Evolutionary conservation across 1,140 invertebrate species (phyloP), one percentile per base, ranked within the genome.

Genomic region (Pseudomyrmex sp.): DNA sequence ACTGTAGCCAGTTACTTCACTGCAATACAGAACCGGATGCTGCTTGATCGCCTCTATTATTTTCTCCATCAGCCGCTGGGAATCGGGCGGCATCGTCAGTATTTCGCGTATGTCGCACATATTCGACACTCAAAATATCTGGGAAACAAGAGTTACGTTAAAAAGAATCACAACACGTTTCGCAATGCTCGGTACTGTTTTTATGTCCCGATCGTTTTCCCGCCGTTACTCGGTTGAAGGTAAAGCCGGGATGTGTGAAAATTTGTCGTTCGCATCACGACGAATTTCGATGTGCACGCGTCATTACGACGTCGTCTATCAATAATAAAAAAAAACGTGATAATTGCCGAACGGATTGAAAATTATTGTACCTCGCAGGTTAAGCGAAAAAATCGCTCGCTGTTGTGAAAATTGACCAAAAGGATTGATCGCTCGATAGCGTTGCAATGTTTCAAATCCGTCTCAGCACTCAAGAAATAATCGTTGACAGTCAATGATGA

Each of bases 41-140:
- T 93, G 90, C 84, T 91, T 93, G 74, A 94, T 91, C 2, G 92
- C 90, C 70, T 94, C 93, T 26, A 94, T 94, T 23, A 94, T 92
- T 86, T 93, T 94, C 2, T 94, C 46, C 2, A 92, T 93, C 65
- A 93, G 91, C 90, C 93, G 91, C 65, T 93, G 91, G 18, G 91
- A 89, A 88, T 94, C 94, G 26, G 91, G 90, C 59, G 93, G 88
- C 82, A 90, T 90, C 4, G 88, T 85, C 35, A 89, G 75, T 89
- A 62, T 82, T 4, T 69, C 12, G 18, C 4, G 4, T 12, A 23
- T 52, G 52, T 76, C 13, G 2, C 1, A 2, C 9, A 15, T 35
- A 35, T 5, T 3, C 13, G 13, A 46, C 35, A 7, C 1, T 10
- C 2, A 20, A 2, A 8, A 2, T 56, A 84, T 9, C 75, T 84